A percentile compares a stretch with the other conserved stretches of the same genome.
Conservation (phyloP, 2,797 vertebrate species). For the Mionectes olivaceus region DNA sequence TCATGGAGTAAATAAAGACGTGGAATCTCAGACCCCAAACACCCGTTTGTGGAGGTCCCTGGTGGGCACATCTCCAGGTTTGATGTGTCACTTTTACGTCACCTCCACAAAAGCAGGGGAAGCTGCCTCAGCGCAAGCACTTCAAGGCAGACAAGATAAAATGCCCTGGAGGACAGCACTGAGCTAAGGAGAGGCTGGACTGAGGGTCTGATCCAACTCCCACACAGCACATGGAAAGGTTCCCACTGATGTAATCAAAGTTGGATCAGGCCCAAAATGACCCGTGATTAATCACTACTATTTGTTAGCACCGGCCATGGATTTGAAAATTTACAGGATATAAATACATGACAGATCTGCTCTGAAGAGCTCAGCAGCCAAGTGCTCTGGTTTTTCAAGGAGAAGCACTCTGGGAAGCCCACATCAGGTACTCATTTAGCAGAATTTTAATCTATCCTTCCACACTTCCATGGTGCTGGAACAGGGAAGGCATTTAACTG, state of each 20-base stretch:
- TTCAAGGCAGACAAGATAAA: constrained; percentile 9
- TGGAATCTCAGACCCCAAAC: not conserved
- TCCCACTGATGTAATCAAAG: constrained; percentile 50
- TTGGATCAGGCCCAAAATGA: constrained; percentile 31
- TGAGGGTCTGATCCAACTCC: constrained; percentile 35
- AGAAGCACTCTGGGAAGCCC: constrained; percentile 17
- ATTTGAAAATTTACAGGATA: constrained; percentile 23
- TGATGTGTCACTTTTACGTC: not conserved
- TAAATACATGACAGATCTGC: constrained; percentile 35
- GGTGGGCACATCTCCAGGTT: not conserved
- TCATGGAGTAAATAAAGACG: not conserved
- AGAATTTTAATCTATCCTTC: constrained; percentile 39
- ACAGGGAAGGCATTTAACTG: constrained; percentile 2
- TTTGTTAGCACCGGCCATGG: constrained; percentile 53
- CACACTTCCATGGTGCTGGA: not conserved
- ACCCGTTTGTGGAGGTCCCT: not conserved
- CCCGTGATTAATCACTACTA: constrained; percentile 36
- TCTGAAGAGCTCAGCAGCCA: not conserved
- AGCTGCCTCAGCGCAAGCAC: not conserved
- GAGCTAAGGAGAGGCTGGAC: not conserved
- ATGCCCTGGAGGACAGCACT: not conserved
- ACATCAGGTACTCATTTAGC: constrained; percentile 50
- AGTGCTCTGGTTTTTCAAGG: constrained; percentile 1
- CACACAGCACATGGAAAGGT: constrained; percentile 2
- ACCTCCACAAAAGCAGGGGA: not conserved